Evolutionary conservation across 2,113 vertebrate genomes (phyloP).

Genomic region (Myrmecobius fasciatus): DNA sequence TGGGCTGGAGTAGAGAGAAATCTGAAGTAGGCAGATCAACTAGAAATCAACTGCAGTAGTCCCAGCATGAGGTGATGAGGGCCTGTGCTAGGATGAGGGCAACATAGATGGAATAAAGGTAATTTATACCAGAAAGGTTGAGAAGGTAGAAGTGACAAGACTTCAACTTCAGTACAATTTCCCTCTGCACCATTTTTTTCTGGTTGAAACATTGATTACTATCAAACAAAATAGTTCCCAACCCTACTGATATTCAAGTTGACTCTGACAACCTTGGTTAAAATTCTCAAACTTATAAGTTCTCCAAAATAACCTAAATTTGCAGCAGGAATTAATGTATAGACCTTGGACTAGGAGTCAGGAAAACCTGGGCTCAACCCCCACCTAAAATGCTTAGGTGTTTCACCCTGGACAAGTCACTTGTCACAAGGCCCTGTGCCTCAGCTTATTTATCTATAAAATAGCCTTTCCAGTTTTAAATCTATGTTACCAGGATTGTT

Average conservation of each 20-base stretch:
- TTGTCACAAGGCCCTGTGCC: not conserved
- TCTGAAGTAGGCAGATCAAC: not conserved
- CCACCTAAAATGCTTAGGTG: not conserved
- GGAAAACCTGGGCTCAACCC: not conserved
- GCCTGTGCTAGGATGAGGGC: not conserved
- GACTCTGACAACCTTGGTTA: not conserved
- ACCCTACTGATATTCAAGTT: not conserved
- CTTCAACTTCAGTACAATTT: not conserved
- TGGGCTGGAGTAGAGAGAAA: not conserved
- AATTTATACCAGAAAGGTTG: not conserved
- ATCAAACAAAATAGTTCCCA: not conserved
- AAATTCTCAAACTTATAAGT: not conserved
- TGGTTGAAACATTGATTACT: not conserved
- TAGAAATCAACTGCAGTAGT: not conserved
- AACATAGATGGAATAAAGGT: not conserved
- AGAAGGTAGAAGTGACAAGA: not conserved
- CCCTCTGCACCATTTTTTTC: not conserved
- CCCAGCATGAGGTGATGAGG: not conserved
- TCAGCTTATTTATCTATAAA: not conserved
- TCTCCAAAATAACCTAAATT: not conserved
- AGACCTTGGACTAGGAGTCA: not conserved
- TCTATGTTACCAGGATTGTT: not conserved
- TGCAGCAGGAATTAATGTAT: not conserved
- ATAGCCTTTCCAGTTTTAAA: not conserved
- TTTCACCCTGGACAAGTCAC: not conserved